These are phyloP conservation scores for Tanytarsus gracilentus DNA, from an alignment of 2,888 invertebrate genomes.

Conservation along the genomic window DNA sequence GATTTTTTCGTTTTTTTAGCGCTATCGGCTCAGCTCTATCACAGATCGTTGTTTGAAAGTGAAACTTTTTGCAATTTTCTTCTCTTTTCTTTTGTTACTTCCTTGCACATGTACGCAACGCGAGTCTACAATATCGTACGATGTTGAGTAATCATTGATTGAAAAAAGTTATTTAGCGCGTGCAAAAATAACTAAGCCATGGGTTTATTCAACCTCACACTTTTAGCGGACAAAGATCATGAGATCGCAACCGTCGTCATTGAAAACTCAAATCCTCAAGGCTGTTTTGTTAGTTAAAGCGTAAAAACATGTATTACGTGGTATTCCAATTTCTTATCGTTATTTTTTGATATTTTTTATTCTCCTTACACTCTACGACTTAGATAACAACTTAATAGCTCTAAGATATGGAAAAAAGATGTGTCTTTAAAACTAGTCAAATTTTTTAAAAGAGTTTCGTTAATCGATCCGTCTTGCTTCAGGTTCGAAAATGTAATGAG, in stretches of 20 bases:
- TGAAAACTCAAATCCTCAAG: neutral
- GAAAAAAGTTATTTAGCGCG: too few relatives aligned
- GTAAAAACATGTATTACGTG: slow-evolving; percentile 3
- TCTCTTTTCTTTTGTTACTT: too few relatives aligned
- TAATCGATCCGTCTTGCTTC: slow-evolving; percentile 1
- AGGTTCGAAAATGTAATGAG: too few relatives aligned
- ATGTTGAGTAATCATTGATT: too few relatives aligned
- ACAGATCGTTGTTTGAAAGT: too few relatives aligned
- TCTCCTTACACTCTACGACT: neutral
- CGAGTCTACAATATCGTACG: too few relatives aligned
- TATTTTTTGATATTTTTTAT: neutral
- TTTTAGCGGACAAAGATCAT: neutral
- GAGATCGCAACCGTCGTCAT: neutral
- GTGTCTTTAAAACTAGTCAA: neutral
- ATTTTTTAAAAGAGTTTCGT: neutral
- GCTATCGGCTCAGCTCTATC: too few relatives aligned
- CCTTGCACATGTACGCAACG: too few relatives aligned
- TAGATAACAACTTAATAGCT: neutral
- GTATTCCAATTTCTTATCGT: neutral
- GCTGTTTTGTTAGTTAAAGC: neutral
- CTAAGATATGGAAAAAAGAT: neutral
- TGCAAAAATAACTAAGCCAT: too few relatives aligned
- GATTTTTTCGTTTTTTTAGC: too few relatives aligned
- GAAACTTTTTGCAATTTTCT: too few relatives aligned
- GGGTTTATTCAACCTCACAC: too few relatives aligned